Evolutionary conservation across 1,140 invertebrate species (phyloP), one percentile per base, ranked within the genome.

Genomic region (Magallana ariakensis): DNA sequence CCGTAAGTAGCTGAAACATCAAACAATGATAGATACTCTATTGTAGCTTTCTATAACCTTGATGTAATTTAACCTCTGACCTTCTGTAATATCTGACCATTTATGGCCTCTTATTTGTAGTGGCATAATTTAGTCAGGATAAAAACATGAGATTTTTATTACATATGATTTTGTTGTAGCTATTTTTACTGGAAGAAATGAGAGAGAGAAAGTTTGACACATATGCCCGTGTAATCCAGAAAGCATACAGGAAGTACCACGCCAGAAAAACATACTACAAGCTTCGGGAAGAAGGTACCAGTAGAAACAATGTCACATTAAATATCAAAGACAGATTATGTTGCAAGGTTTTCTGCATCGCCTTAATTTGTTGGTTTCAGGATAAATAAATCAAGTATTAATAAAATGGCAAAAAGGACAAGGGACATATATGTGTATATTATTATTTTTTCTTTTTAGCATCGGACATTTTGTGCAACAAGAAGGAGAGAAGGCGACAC

Each of bases 181-280:
- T 97, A 22, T 97, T 97, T 92, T 95, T 97, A 92, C 91, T 97
- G 86, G 97, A 97, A 94, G 97, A 97, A 94, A 95, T 96, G 82
- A 94, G 97, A 82, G 97, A 97, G 88, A 94, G 97, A 86, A 96
- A 96, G 92, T 97, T 96, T 94, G 97, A 97, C 93, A 93, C 94
- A 81, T 96, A 96, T 92, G 97, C 97, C 0, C 93, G 96, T 90
- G 94, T 96, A 4, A 96, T 97, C 70, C 97, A 97, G 93, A 96
- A 97, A 93, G 96, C 96, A 0, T 97, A 97, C 92, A 95, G 96
- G 85, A 96, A 96, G 88, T 96, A 96, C 91, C 96, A 96, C 93
- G 96, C 96, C 3, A 94, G 95, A 85, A 96, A 96, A 89, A 95
- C 96, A 80, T 95, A 96, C 86, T 93, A 95, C 81, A 95, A 96